phyloP scores from a whole-genome alignment of 2,113 vertebrate genomes.

The Agapornis roseicollis region DNA sequence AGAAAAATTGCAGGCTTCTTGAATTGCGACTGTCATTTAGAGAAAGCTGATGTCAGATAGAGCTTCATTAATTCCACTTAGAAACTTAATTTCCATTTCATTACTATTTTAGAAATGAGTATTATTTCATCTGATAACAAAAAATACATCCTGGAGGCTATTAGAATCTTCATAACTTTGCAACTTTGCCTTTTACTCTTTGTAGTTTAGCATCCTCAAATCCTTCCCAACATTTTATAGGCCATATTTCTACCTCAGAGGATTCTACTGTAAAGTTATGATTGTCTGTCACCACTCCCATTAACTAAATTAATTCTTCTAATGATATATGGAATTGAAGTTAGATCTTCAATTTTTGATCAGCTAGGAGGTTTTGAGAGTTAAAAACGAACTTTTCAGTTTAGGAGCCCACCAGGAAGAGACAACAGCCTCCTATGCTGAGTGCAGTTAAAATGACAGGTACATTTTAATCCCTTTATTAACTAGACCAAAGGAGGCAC shows the following conservation, averaged over 20 bases:
- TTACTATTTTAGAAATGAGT: not conserved
- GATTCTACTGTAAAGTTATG: not conserved
- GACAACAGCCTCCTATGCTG: not conserved
- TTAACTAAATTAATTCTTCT: not conserved
- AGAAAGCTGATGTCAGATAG: not conserved
- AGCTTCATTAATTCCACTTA: slow-evolving; percentile 33
- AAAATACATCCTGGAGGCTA: not conserved
- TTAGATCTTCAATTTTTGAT: not conserved
- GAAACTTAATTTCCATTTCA: slow-evolving; percentile 3
- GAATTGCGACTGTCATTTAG: not conserved
- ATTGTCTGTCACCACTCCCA: not conserved
- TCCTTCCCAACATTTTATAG: not conserved
- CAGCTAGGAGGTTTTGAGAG: not conserved
- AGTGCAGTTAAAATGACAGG: not conserved
- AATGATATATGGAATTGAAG: not conserved
- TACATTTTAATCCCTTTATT: not conserved
- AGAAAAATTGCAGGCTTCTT: not conserved
- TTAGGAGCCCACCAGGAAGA: not conserved
- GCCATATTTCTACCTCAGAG: not conserved
- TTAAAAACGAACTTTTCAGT: not conserved
- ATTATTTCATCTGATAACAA: not conserved
- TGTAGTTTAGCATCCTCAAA: not conserved
- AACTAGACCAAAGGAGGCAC: not conserved
- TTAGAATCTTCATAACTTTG: not conserved
- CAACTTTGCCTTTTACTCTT: not conserved